Base-by-base conservation (phyloP, 2,113 vertebrate genomes). In the Thryonomys swinderianus region DNA sequence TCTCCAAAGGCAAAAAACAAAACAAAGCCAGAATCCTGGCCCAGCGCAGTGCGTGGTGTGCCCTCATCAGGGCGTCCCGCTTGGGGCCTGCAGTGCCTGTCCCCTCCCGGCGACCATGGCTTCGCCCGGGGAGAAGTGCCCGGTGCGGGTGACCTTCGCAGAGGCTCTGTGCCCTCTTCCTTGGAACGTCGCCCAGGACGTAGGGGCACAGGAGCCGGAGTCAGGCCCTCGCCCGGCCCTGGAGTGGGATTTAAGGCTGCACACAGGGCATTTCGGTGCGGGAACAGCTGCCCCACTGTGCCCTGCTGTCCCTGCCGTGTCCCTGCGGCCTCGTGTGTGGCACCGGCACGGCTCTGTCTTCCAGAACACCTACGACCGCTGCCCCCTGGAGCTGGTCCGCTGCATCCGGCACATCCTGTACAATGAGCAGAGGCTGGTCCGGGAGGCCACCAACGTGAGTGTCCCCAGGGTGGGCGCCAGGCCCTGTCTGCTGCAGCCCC, bases 341-440 rank as follows among this genome's bases (percentile, higher is more conserved):
- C 53, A 81, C 61, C 71, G 66, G 88, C 10, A 83, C 7, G 0
- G 81, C 93, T 97, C 4, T 96, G 64, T 95, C 97, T 97, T 98
- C 98, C 98, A 99, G 99, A 99, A 98, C 98, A 99, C 99, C 0
- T 99, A 99, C 1, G 99, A 99, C 98, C 99, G 99, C 27, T 99
- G 99, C 97, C 99, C 99, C 92, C 99, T 99, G 99, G 99, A 99
- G 98, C 96, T 99, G 98, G 99, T 99, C 90, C 99, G 99, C 97
- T 99, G 99, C 97, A 99, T 99, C 98, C 99, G 99, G 95, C 99
- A 99, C 97, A 99, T 99, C 98, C 98, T 99, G 66, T 99, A 99
- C 99, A 99, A 99, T 0, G 99, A 99, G 97, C 99, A 99, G 98
- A 98, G 99, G 96, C 99, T 99, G 89, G 99, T 99, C 96, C 98